These are phyloP conservation scores for Microhierax caerulescens DNA, from an alignment of 2,797 vertebrate species.

Conservation along the genomic window DNA sequence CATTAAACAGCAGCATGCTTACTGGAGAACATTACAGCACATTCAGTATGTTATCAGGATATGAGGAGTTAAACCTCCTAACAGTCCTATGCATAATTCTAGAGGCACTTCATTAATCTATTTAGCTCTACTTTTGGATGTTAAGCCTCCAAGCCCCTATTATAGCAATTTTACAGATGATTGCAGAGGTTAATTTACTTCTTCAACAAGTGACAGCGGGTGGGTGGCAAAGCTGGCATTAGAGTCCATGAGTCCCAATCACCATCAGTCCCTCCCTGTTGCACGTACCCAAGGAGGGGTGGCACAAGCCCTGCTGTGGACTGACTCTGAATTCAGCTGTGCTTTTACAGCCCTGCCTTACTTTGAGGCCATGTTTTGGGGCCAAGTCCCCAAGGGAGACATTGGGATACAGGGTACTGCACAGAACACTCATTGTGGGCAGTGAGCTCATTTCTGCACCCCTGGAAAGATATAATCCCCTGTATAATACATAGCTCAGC, in stretches of 20 bases:
- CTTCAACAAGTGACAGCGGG: background rate
- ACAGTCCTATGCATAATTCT: background rate
- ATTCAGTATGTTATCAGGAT: background rate
- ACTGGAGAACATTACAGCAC: background rate
- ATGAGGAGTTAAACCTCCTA: background rate
- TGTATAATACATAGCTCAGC: background rate
- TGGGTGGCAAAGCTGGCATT: background rate
- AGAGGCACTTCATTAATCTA: slow-evolving; percentile 22
- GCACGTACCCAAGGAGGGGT: background rate
- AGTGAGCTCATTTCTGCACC: background rate
- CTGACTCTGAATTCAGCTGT: background rate
- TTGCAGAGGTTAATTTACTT: slow-evolving; percentile 58
- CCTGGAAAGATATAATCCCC: background rate
- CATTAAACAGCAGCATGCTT: background rate
- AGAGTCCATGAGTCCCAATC: background rate
- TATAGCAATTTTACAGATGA: slow-evolving; percentile 50
- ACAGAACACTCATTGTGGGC: background rate
- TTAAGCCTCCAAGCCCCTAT: background rate
- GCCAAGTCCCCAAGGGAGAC: background rate
- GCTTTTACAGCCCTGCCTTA: background rate
- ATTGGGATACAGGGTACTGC: background rate
- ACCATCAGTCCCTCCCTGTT: background rate
- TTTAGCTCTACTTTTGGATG: slow-evolving; percentile 27
- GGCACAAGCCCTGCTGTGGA: background rate
- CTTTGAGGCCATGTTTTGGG: background rate